phyloP scores from a whole-genome alignment of 2,113 vertebrate genomes.

The Columbina picui region DNA sequence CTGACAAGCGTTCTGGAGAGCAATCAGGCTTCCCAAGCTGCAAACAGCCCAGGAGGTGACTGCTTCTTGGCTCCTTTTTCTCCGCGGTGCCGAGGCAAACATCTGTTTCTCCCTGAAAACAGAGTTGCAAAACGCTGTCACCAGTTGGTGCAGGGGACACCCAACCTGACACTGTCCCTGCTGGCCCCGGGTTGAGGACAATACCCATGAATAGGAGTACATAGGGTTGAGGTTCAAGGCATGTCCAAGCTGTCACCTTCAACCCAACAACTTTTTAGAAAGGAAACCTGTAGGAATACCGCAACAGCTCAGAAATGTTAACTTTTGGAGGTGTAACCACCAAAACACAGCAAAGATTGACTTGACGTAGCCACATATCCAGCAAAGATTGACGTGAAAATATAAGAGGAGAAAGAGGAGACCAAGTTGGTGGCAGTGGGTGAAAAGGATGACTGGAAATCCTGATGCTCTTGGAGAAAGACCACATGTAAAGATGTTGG shows the following conservation, averaged over 20 bases:
- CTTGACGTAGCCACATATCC: not conserved
- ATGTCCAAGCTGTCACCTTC: not conserved
- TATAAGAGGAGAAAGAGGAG: not conserved
- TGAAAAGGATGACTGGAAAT: not conserved
- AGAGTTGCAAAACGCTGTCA: accelerated
- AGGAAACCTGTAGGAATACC: not conserved
- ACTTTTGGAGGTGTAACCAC: not conserved
- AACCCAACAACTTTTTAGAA: not conserved
- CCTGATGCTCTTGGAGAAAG: not conserved
- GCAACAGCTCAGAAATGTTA: not conserved
- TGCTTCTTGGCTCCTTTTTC: not conserved
- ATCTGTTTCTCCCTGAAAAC: not conserved
- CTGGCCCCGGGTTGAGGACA: not conserved
- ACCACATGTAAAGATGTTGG: not conserved
- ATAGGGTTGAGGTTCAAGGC: not conserved
- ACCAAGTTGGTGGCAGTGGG: not conserved
- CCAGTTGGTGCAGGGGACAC: not conserved
- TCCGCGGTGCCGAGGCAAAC: accelerated
- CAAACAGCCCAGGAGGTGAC: not conserved
- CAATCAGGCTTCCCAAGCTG: not conserved
- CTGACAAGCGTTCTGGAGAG: not conserved
- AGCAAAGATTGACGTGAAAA: not conserved
- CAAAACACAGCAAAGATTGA: not conserved
- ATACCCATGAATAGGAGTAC: not conserved
- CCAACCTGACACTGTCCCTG: not conserved